These are phyloP conservation scores for Drosophila quinaria DNA, from an alignment of 2,888 invertebrate genomes.

Conservation along the genomic window DNA sequence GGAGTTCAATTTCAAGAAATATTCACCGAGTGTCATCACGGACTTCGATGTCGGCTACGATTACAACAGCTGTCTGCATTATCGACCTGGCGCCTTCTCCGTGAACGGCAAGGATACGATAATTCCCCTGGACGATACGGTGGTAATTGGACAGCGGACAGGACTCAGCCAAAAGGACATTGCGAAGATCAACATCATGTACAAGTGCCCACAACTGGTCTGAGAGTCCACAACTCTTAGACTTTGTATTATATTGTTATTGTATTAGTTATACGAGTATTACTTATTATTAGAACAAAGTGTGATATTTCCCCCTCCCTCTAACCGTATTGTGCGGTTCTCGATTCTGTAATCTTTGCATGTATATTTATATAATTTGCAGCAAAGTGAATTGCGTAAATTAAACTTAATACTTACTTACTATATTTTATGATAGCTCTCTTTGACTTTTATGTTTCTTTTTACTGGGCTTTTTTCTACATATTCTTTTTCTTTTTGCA, in stretches of 20 bases:
- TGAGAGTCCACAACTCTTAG: constrained; percentile 29
- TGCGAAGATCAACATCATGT: constrained; percentile 83
- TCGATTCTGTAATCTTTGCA: constrained; percentile 18
- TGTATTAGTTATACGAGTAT: constrained; percentile 27
- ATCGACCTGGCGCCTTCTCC: constrained; percentile 91
- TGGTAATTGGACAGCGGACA: constrained; percentile 82
- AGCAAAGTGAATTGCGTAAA: constrained; percentile 42
- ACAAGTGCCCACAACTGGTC: constrained; percentile 78
- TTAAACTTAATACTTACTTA: constrained; percentile 39
- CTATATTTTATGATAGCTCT: constrained; percentile 17
- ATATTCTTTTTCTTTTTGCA: constrained; percentile 14
- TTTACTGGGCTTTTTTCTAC: background rate
- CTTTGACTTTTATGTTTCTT: constrained; percentile 3
- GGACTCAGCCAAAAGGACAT: constrained; percentile 81
- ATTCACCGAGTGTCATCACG: constrained; percentile 86
- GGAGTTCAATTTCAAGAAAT: constrained; percentile 90
- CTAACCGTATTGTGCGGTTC: background rate
- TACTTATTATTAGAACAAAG: constrained; percentile 29
- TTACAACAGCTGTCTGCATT: constrained; percentile 93
- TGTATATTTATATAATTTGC: constrained; percentile 32
- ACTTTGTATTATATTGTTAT: constrained; percentile 3
- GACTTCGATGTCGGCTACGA: constrained; percentile 91
- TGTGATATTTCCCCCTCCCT: constrained; percentile 58
- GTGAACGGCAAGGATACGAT: constrained; percentile 90
- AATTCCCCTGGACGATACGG: constrained; percentile 85